Percentiles rank a stretch among this genome's conserved stretches.
These are phyloP conservation scores for Chlorops oryzae DNA, from an alignment of 1,140 invertebrate genomes.

Conservation along the genomic window DNA sequence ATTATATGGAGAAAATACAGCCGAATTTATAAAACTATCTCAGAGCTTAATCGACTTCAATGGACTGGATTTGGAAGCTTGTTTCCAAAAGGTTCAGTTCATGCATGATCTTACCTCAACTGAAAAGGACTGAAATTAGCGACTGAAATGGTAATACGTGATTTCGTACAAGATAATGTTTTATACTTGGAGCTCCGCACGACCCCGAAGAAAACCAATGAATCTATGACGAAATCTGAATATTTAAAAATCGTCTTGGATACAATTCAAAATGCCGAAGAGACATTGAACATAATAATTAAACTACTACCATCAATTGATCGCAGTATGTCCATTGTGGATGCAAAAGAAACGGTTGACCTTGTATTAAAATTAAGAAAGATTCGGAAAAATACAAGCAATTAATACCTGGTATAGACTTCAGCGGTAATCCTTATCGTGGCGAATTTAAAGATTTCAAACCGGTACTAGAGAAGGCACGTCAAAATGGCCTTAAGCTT, in stretches of 20 bases:
- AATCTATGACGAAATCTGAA: conserved; percentile 60
- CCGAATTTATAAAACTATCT: conserved; percentile 49
- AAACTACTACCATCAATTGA: conserved; percentile 74
- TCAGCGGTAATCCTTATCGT: conserved; percentile 73
- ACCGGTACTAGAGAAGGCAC: conserved; percentile 57
- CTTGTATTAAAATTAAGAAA: conserved; percentile 62
- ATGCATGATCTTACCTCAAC: conserved; percentile 68
- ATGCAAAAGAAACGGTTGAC: conserved; percentile 61
- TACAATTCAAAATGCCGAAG: conserved; percentile 52
- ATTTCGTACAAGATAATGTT: conserved; percentile 76
- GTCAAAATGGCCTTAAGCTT: conserved; percentile 60
- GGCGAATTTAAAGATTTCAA: conserved; percentile 59
- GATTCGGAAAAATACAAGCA: conserved; percentile 55
- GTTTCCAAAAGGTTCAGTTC: conserved; percentile 70
- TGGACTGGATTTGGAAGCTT: conserved; percentile 47
- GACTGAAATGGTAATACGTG: conserved; percentile 66
- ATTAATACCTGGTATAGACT: conserved; percentile 72
- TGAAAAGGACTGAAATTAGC: conserved; percentile 60
- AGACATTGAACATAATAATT: conserved; percentile 55
- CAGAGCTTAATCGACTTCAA: conserved; percentile 38
- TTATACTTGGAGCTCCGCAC: conserved; percentile 81
- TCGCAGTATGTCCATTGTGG: conserved; percentile 55
- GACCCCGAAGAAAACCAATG: conserved; percentile 67
- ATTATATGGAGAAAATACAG: conserved; percentile 50
- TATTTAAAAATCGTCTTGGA: conserved; percentile 69